Percentiles rank a stretch among this genome's conserved stretches.
These are phyloP conservation scores for Punctoribates punctum DNA, from an alignment of 2,888 invertebrate species.

Conservation along the genomic window DNA sequence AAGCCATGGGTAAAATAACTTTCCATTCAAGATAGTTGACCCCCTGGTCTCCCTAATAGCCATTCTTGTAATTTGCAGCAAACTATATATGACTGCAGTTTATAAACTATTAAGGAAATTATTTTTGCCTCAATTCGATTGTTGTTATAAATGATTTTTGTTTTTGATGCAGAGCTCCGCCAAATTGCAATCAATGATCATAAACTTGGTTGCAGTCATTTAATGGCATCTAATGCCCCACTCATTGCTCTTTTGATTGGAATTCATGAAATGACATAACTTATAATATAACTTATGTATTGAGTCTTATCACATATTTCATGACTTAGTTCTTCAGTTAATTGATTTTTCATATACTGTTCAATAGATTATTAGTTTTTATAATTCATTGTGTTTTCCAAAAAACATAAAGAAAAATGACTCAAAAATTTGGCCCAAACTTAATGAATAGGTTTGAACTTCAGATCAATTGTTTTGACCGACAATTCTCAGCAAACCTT, in stretches of 20 bases:
- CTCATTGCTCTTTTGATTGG: background rate
- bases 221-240: conserved; percentile 7
- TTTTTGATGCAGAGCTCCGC: background rate
- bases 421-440: background rate
- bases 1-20: too few species aligned
- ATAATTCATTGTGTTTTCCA: too few species aligned
- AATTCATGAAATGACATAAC: conserved; percentile 28
- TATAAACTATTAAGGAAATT: too few species aligned
- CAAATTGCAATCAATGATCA: conserved; percentile 31
- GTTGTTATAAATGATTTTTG: background rate
- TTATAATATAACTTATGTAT: background rate
- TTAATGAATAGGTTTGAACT: conserved; percentile 5
- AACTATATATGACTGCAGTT: too few species aligned
- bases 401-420: background rate
- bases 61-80: too few species aligned
- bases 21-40: too few species aligned
- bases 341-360: too few species aligned
- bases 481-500: background rate
- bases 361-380: background rate
- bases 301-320: background rate
- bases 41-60: too few species aligned
- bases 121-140: too few species aligned
- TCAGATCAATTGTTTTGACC: background rate
- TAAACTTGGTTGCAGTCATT: conserved; percentile 24
- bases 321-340: background rate